Base-by-base conservation (phyloP, 2,113 vertebrate species). In the Scophthalmus maximus region DNA sequence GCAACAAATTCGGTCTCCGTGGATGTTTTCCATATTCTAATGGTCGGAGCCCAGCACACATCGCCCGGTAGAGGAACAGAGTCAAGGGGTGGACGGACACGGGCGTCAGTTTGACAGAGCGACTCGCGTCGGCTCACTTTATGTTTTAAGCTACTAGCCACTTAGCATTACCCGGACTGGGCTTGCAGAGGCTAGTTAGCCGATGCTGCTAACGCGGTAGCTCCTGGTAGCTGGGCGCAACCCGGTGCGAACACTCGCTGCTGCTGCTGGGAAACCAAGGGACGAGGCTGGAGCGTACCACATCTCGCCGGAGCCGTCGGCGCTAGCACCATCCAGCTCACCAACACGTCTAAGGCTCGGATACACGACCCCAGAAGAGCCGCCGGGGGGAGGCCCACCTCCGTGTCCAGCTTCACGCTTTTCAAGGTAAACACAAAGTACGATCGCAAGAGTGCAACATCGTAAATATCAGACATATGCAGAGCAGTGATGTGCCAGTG, bases 111-210 rank as follows among this genome's bases (percentile, higher is more conserved):
- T 64, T 83, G 57, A 61, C 73, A 25, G 50, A 83, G 42, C 63
- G 58, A 64, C 83, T 86, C 78, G 65, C 47, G 73, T 77, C 79
- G 85, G 81, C 87, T 14, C 55, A 57, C 55, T 59, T 25, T 18
- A 71, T 64, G 83, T 77, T 82, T 78, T 50, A 15, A 36, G 62
- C 46, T 53, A 78, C 60, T 79, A 85, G 73, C 77, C 69, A 4
- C 5, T 81, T 85, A 89, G 77, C 80, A 57, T 46, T 38, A 69
- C 75, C 70, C 76, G 52, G 65, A 79, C 73, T 88, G 47, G 79
- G 61, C 23, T 65, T 57, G 56, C n/a, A 30, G 76, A 65, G 51
- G 87, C 83, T 90, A 88, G 82, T 86, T 89, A 88, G 85, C 88
- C 12, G 58, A 18, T 49, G 25, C 3, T 52, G 90, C 90, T 89